phyloP scores from a whole-genome alignment of 2,888 invertebrate species.

The Hermaeophaga mercurialis region DNA sequence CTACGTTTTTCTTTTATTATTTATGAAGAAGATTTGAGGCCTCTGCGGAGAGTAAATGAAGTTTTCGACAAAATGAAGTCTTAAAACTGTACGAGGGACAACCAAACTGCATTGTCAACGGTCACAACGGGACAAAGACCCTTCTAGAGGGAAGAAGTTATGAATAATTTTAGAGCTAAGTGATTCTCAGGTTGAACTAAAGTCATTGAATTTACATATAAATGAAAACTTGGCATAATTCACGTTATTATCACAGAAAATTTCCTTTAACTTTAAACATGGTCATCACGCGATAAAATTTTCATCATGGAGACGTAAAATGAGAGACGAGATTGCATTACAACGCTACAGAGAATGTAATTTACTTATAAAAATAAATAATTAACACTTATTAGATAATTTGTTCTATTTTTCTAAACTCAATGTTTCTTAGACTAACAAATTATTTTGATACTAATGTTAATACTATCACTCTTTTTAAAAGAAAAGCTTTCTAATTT shows the following conservation, averaged over 20 bases:
- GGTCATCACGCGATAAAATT: conserved; percentile 34
- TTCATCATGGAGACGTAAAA: conserved; percentile 20
- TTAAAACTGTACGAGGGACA: conserved; percentile 15
- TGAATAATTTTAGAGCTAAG: conserved; percentile 34
- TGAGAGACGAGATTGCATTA: conserved; percentile 12
- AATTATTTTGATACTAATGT: too few species aligned
- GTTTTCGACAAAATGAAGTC: conserved; percentile 15
- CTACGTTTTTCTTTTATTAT: background rate
- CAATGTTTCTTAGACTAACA: too few species aligned
- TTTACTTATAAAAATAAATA: too few species aligned
- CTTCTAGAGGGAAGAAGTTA: conserved; percentile 31
- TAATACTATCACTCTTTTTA: too few species aligned
- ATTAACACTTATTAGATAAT: too few species aligned
- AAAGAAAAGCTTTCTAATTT: too few species aligned
- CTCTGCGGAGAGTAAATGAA: conserved; percentile 9
- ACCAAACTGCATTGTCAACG: conserved; percentile 21
- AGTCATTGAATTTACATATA: conserved; percentile 51
- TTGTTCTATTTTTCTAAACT: too few species aligned
- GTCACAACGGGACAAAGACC: conserved; percentile 15
- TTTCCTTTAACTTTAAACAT: conserved; percentile 29
- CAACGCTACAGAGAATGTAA: background rate
- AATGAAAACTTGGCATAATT: conserved; percentile 51
- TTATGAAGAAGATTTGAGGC: background rate
- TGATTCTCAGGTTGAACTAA: conserved; percentile 40
- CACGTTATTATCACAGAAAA: conserved; percentile 37